Conservation (phyloP, 2,888 invertebrate genomes). For the Hirtodrosophila duncani region DNA sequence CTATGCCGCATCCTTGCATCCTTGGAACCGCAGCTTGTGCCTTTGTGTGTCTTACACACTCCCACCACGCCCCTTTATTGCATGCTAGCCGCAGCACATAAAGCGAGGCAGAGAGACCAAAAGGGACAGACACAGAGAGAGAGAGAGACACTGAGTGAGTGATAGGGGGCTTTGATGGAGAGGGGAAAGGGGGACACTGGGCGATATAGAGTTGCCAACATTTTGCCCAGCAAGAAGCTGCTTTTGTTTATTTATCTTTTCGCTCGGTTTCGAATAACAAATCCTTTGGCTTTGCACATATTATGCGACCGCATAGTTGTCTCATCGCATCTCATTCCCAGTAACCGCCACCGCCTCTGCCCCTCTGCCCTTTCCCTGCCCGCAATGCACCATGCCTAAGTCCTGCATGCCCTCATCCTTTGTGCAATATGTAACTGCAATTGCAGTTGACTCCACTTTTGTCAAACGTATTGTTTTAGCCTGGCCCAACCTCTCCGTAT, state of each 20-base stretch:
- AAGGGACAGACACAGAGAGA: neutral
- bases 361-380: neutral
- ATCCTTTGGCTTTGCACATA: constrained; percentile 72
- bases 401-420: constrained; percentile 21
- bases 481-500: constrained; percentile 7
- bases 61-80: constrained; percentile 4
- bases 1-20: constrained; percentile 26
- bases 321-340: constrained; percentile 7
- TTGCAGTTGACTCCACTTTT: constrained; percentile 72
- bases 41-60: constrained; percentile 27
- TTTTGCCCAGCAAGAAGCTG: constrained; percentile 35
- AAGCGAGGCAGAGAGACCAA: neutral
- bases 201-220: neutral
- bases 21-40: constrained; percentile 32
- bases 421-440: constrained; percentile 65
- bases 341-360: neutral
- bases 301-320: constrained; percentile 54
- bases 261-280: constrained; percentile 72
- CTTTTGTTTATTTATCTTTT: constrained; percentile 72
- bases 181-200: neutral
- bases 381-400: neutral
- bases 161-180: neutral
- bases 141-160: neutral
- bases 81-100: neutral
- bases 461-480: constrained; percentile 66